Percentiles rank a stretch among this genome's conserved stretches.
phyloP scores from a whole-genome alignment of 1,140 invertebrate genomes.

The Bombus picipes region DNA sequence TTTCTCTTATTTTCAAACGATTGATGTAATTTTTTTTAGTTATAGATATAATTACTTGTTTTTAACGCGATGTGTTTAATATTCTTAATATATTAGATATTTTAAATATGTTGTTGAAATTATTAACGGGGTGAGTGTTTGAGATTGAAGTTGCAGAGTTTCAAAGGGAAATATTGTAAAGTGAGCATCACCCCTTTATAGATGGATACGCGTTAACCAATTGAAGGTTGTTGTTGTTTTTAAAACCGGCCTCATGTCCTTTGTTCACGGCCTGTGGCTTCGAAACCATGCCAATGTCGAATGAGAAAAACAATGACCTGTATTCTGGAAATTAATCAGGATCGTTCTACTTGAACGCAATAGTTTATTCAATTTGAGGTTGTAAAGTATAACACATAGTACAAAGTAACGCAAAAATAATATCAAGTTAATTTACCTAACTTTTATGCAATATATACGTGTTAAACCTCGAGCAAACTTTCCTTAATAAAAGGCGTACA shows the following conservation, averaged over 20 bases:
- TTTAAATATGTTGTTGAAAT: not conserved
- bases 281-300: slow-evolving; percentile 16
- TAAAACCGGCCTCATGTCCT: slow-evolving; percentile 6
- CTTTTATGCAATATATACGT: too few relatives aligned
- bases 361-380: too few relatives aligned
- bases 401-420: too few relatives aligned
- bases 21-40: not conserved
- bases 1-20: too few relatives aligned
- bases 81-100: not conserved
- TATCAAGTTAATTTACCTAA: too few relatives aligned
- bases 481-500: not conserved
- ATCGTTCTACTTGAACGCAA: not conserved
- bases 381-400: too few relatives aligned
- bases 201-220: not conserved
- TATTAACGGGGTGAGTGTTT: not conserved
- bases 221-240: slow-evolving; percentile 30
- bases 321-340: not conserved
- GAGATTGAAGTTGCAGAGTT: slow-evolving; percentile 5
- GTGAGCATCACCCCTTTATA: slow-evolving; percentile 28
- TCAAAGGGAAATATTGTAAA: slow-evolving; percentile 22
- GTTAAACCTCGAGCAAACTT: not conserved
- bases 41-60: not conserved
- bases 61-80: not conserved
- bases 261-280: slow-evolving; percentile 8
- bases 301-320: slow-evolving; percentile 8